A percentile compares a stretch with the other conserved stretches of the same genome.
These are phyloP conservation scores for Blomia tropicalis DNA, from an alignment of 2,888 invertebrate genomes.

Conservation along the genomic window DNA sequence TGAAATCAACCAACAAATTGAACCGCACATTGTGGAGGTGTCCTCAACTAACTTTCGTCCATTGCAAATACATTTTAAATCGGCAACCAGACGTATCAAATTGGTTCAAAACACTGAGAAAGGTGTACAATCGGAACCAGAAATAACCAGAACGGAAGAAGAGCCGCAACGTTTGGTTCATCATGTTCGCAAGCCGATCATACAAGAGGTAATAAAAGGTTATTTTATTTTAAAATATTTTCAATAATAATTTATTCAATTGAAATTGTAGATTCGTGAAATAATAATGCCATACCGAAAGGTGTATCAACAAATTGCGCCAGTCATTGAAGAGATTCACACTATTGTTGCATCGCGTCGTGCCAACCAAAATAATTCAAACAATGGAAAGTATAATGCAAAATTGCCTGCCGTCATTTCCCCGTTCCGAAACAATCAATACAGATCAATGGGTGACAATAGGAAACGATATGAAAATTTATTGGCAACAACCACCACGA, in stretches of 20 bases:
- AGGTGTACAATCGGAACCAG: not conserved
- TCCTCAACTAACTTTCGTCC: not conserved
- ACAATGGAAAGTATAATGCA: not conserved
- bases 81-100: not conserved
- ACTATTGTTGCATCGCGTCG: not conserved
- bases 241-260: too few species aligned
- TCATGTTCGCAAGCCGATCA: not conserved
- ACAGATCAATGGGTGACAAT: not conserved
- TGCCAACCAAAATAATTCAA: too few species aligned
- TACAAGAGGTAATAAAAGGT: not conserved
- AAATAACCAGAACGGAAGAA: not conserved
- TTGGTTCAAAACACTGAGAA: not conserved
- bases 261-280: not conserved
- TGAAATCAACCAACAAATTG: not conserved
- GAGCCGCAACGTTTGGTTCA: not conserved
- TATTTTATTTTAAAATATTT: not conserved
- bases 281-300: not conserved
- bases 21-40: not conserved
- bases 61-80: conserved; percentile 9
- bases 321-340: not conserved
- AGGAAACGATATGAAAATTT: too few species aligned
- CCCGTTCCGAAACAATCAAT: not conserved
- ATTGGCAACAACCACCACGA: not conserved
- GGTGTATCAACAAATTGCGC: not conserved
- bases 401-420: not conserved